A percentile compares a stretch with the other conserved stretches of the same genome.
Evolutionary conservation across 1,140 invertebrate genomes (phyloP).

Genomic region (Penaeus chinensis): DNA sequence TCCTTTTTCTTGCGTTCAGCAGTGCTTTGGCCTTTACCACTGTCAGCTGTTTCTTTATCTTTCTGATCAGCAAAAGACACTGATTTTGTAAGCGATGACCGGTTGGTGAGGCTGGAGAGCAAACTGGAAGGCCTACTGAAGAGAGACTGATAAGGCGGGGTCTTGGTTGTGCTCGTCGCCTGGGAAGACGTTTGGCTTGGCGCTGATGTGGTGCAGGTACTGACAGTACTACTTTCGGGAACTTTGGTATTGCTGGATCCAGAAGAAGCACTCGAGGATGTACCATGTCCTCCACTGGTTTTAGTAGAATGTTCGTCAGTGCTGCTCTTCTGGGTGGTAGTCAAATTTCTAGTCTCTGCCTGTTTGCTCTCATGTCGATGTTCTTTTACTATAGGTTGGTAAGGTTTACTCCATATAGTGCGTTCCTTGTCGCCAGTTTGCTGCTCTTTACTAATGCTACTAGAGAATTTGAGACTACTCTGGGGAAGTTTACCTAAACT

Average conservation of each 20-base stretch:
- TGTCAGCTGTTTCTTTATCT: slow-evolving; percentile 29
- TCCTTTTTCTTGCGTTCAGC: slow-evolving; percentile 36
- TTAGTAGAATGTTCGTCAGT: not conserved
- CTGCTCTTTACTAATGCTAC: too few species aligned
- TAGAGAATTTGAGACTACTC: too few species aligned
- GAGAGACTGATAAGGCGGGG: slow-evolving; percentile 37
- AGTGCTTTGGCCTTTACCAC: not conserved
- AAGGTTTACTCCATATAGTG: too few species aligned
- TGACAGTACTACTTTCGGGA: not conserved
- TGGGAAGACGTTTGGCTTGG: slow-evolving; percentile 6
- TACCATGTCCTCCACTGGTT: too few species aligned
- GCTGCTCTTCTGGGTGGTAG: not conserved
- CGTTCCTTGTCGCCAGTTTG: too few species aligned
- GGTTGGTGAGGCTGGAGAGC: slow-evolving; percentile 39
- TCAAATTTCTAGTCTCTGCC: too few species aligned
- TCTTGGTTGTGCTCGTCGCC: not conserved
- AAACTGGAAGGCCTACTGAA: slow-evolving; percentile 45
- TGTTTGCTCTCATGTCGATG: too few species aligned
- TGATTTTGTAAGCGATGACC: slow-evolving; percentile 45
- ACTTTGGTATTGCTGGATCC: too few species aligned
- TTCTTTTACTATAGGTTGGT: too few species aligned
- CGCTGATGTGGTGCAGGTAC: not conserved
- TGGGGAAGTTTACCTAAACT: too few species aligned
- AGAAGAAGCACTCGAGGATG: too few species aligned
- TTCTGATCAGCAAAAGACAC: slow-evolving; percentile 40